Base-by-base conservation (phyloP, 2,797 vertebrate species). In the Linurgus olivaceus region DNA sequence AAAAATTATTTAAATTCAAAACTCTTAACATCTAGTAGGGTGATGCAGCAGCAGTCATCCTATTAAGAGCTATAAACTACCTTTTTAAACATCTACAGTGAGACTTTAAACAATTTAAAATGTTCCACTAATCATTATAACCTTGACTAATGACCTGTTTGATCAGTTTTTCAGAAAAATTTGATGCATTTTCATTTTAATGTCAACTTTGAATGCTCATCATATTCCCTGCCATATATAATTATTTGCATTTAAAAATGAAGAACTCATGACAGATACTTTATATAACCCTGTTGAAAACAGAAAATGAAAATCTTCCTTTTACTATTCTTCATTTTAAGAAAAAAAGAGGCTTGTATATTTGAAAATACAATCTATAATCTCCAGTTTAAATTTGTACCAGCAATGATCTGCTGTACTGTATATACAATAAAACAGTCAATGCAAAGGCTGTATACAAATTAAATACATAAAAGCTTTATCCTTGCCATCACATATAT, bases 221-320 rank as follows among this genome's bases (percentile, higher is more conserved):
- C 86, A 68, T 44, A 65, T 28, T 94, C 58, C 31, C 52, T 93
- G 94, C 80, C 93, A 78, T 94, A 93, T 65, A 78, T 78, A 92
- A 93, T 96, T 91, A 95, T 92, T 94, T 95, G 93, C 76, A 83
- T 93, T 94, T 95, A 51, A 92, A 96, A 90, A 80, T 75, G 67
- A 94, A 93, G 54, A 93, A 58, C 48, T 44, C 59, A 7, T 95
- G 91, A 95, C 86, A 96, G 86, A 95, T 47, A 83, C 61, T 95
- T 96, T 83, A 94, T 86, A 89, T 91, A 95, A 90, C 61, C 15
- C 63, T 0, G 3, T 6, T 85, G 76, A 93, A 95, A 82, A 82
- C 3, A 94, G 61, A 90, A 86, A 76, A 89, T 17, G 8, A 92
- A 91, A 87, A 68, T 47, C 73, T 31, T 89, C 50, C 57, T 86